phyloP scores from a whole-genome alignment of 64 coral and sea anemone species.

The Montipora foliosa region DNA sequence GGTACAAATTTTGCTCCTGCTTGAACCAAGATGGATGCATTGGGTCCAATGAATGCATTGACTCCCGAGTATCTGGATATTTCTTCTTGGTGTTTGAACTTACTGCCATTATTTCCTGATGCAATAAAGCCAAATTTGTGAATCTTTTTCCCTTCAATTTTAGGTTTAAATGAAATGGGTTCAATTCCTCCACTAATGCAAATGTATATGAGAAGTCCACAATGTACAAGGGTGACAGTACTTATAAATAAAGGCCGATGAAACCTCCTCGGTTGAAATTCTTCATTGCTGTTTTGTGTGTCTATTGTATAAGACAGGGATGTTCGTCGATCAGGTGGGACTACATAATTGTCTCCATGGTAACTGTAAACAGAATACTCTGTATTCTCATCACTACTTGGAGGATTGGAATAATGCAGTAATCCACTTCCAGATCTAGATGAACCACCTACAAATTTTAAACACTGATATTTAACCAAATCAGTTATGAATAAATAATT shows the following conservation, averaged over 20 bases:
- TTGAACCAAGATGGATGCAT: constrained; percentile 74
- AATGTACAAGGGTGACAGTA: constrained; percentile 62
- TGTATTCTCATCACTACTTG: background rate
- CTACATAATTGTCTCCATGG: constrained; percentile 81
- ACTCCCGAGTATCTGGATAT: constrained; percentile 39
- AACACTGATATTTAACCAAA: background rate
- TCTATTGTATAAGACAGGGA: background rate
- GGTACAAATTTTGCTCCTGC: constrained; percentile 77
- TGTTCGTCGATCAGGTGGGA: constrained; percentile 43
- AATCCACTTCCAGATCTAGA: background rate
- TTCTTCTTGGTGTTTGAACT: background rate
- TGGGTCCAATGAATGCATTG: constrained; percentile 84
- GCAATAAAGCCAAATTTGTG: constrained; percentile 72
- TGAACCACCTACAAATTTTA: background rate
- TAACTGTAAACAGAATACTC: constrained; percentile 54
- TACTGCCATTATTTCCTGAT: constrained; percentile 6
- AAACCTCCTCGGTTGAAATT: constrained; percentile 32
- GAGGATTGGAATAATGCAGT: background rate
- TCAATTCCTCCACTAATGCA: constrained; percentile 73
- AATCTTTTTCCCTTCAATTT: background rate
- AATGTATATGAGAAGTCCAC: constrained; percentile 63
- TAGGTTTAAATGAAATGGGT: constrained; percentile 36
- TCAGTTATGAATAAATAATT: background rate
- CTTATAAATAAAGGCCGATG: constrained; percentile 71
- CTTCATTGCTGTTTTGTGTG: background rate